phyloP scores from a whole-genome alignment of 1,140 invertebrate genomes.

The Brachionus angularis region DNA sequence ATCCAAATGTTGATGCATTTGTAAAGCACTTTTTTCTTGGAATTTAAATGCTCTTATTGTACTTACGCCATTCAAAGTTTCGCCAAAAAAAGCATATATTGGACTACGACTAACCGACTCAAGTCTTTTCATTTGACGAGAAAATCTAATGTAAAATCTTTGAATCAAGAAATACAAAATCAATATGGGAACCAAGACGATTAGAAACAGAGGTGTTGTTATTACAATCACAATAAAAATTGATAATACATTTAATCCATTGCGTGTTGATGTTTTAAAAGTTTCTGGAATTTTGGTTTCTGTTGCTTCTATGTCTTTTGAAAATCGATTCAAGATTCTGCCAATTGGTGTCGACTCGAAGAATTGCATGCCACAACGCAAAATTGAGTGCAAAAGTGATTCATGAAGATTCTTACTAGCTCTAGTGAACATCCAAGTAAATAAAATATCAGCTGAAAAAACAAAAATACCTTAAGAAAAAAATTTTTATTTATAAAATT shows the following conservation, averaged over 20 bases:
- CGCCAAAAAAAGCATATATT: slow-evolving; percentile 95
- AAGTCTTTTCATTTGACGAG: slow-evolving; percentile 85
- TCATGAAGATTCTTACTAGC: slow-evolving; percentile 8
- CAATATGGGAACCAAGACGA: slow-evolving; percentile 30
- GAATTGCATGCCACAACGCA: slow-evolving; percentile 67
- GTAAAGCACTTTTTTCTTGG: slow-evolving; percentile 58
- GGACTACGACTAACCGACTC: slow-evolving; percentile 92
- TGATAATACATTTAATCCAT: background rate
- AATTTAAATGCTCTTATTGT: slow-evolving; percentile 63
- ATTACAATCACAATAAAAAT: slow-evolving; percentile 38
- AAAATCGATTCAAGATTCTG: slow-evolving; percentile 70
- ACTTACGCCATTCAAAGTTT: slow-evolving; percentile 65
- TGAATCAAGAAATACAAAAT: slow-evolving; percentile 28
- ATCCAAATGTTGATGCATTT: background rate
- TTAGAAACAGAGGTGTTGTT: background rate
- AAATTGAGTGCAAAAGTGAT: slow-evolving; percentile 55
- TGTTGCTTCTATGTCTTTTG: slow-evolving; percentile 60
- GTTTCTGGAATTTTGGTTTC: slow-evolving; percentile 57
- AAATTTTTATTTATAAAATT: background rate
- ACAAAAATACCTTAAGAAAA: background rate
- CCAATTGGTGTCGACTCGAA: slow-evolving; percentile 75
- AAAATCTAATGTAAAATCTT: slow-evolving; percentile 74
- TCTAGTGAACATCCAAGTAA: slow-evolving; percentile 12
- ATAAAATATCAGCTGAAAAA: background rate
- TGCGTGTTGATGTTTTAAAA: slow-evolving; percentile 15